phyloP scores from a whole-genome alignment of 2,888 invertebrate species.

The Pteria penguin region DNA sequence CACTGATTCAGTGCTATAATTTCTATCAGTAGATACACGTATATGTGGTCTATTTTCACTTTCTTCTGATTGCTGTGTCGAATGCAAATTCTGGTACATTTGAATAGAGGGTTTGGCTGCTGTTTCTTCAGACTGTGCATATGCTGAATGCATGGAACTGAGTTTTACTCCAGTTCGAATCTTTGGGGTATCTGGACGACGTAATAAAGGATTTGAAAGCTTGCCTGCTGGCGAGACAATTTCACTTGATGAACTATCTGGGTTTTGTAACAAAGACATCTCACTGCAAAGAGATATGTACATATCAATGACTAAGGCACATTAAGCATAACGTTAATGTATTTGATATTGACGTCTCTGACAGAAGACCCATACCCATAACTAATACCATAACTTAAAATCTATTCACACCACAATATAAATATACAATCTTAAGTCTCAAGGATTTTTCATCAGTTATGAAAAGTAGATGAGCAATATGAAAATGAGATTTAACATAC shows the following conservation, averaged over 20 bases:
- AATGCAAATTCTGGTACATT: constrained; percentile 52
- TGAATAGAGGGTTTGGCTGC: constrained; percentile 52
- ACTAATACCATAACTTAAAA: no score
- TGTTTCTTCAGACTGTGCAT: constrained; percentile 52
- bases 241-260: no score
- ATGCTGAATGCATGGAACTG: constrained; percentile 48
- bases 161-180: constrained; percentile 47
- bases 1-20: constrained; percentile 52
- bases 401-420: no score
- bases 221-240: constrained; percentile 28
- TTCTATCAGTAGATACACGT: constrained; percentile 45
- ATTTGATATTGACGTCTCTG: no score
- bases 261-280: no score
- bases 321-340: no score
- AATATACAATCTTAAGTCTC: no score
- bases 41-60: constrained; percentile 43
- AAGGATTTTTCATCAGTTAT: no score
- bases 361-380: no score
- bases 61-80: constrained; percentile 53
- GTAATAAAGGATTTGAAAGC: constrained; percentile 34
- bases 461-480: neutral
- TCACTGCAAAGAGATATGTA: no score
- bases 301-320: no score
- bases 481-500: neutral
- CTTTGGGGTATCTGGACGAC: constrained; percentile 10